These are phyloP conservation scores for Agrotis clavis DNA, from an alignment of 2,888 invertebrate species.

Conservation along the genomic window DNA sequence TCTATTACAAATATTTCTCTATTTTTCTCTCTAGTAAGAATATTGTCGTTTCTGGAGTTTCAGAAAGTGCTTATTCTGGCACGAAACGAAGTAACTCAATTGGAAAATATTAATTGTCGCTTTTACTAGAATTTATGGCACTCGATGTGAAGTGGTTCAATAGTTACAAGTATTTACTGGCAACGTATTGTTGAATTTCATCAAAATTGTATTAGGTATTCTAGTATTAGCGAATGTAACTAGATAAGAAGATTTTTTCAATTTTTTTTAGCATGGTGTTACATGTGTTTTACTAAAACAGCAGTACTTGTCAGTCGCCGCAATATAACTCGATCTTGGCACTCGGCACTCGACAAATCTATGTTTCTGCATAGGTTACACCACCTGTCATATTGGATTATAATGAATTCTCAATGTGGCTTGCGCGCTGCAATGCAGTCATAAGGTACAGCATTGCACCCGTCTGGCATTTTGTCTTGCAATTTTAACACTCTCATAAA, in stretches of 20 bases:
- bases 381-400: constrained; percentile 43
- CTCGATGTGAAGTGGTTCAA: neutral
- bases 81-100: constrained; percentile 1
- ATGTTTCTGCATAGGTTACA: constrained; percentile 37
- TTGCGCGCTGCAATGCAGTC: constrained; percentile 24
- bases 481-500: constrained; percentile 36
- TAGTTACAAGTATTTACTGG: neutral
- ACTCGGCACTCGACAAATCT: constrained; percentile 18
- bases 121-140: neutral
- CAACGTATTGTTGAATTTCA: neutral
- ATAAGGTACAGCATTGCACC: constrained; percentile 32
- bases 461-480: constrained; percentile 44
- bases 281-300: neutral
- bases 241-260: too few species aligned
- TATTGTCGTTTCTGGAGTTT: neutral
- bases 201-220: too few species aligned
- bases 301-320: constrained; percentile 29
- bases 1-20: constrained; percentile 11
- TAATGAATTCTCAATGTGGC: constrained; percentile 26
- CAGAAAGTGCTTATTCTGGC: neutral
- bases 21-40: constrained; percentile 9
- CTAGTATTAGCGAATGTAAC: too few species aligned
- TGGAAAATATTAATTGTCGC: neutral
- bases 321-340: constrained; percentile 25
- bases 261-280: too few species aligned